Evolutionary conservation across 2,113 vertebrate genomes (phyloP), one percentile per base, ranked within the genome.

Genomic region (Onychorhynchus coronatus): DNA sequence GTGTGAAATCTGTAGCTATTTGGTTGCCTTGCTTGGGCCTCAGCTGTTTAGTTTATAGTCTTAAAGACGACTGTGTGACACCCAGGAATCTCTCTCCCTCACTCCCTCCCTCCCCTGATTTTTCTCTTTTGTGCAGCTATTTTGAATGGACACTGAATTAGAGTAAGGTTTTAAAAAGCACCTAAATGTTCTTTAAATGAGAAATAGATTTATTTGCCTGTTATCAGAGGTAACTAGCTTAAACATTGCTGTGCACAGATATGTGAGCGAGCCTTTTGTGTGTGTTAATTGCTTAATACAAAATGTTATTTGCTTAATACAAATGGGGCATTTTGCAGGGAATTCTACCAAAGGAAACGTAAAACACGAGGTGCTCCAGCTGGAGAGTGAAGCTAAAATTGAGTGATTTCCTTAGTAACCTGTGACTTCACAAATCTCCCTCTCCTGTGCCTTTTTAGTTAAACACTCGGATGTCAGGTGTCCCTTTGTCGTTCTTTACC

Each of bases 331-430:
- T 85, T 96, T 97, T 89, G 35, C 61, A 92, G 81, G 88, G 75
- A 81, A 53, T 83, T 93, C 85, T 95, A 83, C 88, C 77, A 67
- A 55, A 66, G 73, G 74, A 95, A 61, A 50, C 9, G 50, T 85
- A 77, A 81, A 73, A 35, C 28, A 72, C 21, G 87, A 91, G 79
- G 96, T 30, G 65, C 91, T 97, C 73, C 18, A 37, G 75, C 66
- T 82, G 94, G 93, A 95, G 92, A 62, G 82, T 89, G 88, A 79
- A 90, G 94, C 96, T 94, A 72, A 96, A 94, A 97, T 59, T 88
- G 95, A 97, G 93, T 92, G 85, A 97, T 98, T 98, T 96, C 97
- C 97, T 97, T 95, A 97, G 97, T 96, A 98, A 98, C 97, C 96
- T 98, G 96, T 97, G 97, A 97, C 98, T 98, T 97, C 97, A 98